Percentiles rank a stretch among this genome's conserved stretches.
Evolutionary conservation across 2,797 vertebrate species (phyloP).

Genomic region (Muscicapa striata): DNA sequence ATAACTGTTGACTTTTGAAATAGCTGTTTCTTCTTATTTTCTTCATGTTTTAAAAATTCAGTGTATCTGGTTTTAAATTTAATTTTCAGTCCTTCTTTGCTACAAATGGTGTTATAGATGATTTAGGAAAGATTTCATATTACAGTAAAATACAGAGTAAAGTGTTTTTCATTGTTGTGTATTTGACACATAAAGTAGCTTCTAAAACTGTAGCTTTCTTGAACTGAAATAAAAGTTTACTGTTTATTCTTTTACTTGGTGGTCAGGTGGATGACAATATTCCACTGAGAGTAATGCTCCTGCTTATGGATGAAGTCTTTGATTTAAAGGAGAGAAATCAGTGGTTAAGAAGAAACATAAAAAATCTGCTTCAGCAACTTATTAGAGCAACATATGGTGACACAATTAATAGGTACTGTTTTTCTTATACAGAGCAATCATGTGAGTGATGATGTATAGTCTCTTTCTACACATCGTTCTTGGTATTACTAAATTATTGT

Average conservation of each 20-base stretch:
- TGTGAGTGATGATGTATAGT: neutral
- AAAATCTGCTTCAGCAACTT: constrained; percentile 96
- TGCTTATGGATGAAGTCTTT: constrained; percentile 98
- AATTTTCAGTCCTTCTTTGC: neutral
- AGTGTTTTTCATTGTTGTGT: neutral
- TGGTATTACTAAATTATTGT: neutral
- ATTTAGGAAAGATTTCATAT: neutral
- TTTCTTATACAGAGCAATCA: neutral
- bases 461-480: neutral
- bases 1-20: neutral
- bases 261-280: constrained; percentile 96
- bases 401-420: constrained; percentile 92
- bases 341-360: constrained; percentile 97
- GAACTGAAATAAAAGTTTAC: neutral
- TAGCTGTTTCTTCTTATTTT: neutral
- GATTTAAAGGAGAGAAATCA: constrained; percentile 98
- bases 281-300: constrained; percentile 94
- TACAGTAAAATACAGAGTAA: neutral
- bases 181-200: neutral
- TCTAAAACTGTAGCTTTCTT: neutral
- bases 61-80: neutral
- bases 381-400: constrained; percentile 95
- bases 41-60: neutral
- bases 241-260: neutral
- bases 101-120: neutral